Evolutionary conservation across 2,113 vertebrate species (phyloP), one percentile per base, ranked within the genome.

Genomic region (Phycodurus eques): DNA sequence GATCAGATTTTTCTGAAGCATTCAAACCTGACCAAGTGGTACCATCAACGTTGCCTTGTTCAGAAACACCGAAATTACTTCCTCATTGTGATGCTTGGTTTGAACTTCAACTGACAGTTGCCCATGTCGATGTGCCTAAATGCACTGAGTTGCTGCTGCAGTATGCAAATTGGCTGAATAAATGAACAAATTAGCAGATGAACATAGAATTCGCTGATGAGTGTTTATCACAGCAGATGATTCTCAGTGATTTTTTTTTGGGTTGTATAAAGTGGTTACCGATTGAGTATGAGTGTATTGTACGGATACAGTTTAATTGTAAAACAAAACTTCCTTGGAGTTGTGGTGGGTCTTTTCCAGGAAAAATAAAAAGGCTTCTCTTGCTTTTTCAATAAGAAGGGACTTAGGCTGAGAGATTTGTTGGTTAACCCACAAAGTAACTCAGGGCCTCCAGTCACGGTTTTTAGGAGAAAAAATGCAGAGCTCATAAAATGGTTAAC

Each of bases 381-480:
- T 68, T 20, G 7, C 59, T 27, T 60, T 56, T 61, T 17, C 47
- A 1, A 57, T 81, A 67, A 82, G 77, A 77, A 74, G 80, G 72
- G 79, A 79, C 73, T 64, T 75, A 76, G 73, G 56, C 79, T 68
- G 47, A 67, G 76, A 86, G 85, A 83, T 87, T 88, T 86, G 81
- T 84, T 79, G 85, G 83, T 86, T 85, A 87, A 87, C 85, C 82
- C 81, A 83, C 76, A 84, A 82, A 81, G 75, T 81, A 82, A 73
- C 74, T 78, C 75, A 77, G 76, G 80, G 60, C 80, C 74, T 69
- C 39, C 54, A 70, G 77, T 83, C 85, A 80, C 7, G 53, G 76
- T 77, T 74, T 79, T 51, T 63, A 57, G 71, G 70, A 68, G 71
- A 68, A 66, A 70, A 76, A 86, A 82, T 70, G 73, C 61, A 73